These are phyloP conservation scores for Gasterosteus nipponicus DNA, from an alignment of 2,113 vertebrate species.

Conservation along the genomic window DNA sequence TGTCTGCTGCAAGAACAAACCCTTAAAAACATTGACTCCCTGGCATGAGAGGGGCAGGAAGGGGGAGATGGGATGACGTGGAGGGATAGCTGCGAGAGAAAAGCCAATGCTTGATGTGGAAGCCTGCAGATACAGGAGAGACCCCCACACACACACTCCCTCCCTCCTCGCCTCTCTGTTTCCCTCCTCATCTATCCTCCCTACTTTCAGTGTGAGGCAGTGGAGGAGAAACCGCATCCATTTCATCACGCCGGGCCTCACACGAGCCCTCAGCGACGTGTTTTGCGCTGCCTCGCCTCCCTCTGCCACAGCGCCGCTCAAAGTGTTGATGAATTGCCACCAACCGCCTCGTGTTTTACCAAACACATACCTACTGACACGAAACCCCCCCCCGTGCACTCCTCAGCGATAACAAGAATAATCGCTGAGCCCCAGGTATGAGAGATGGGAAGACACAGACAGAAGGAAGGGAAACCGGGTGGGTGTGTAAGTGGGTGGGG, in stretches of 20 bases:
- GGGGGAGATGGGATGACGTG: neutral
- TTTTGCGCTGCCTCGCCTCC: slow-evolving; percentile 37
- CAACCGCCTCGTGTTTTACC: slow-evolving; percentile 71
- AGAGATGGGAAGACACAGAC: slow-evolving; percentile 29
- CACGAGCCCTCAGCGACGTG: slow-evolving; percentile 25
- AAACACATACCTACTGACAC: slow-evolving; percentile 53
- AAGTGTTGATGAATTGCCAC: slow-evolving; percentile 71
- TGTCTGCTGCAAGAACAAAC: slow-evolving; percentile 8
- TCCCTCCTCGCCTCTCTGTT: neutral
- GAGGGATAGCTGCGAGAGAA: slow-evolving; percentile 14
- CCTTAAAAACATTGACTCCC: slow-evolving; percentile 30
- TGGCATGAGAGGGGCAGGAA: slow-evolving; percentile 8
- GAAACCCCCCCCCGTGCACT: slow-evolving; percentile 43
- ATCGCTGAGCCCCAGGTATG: slow-evolving; percentile 57
- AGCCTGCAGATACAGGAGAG: slow-evolving; percentile 31
- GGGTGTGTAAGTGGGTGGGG: slow-evolving; percentile 1
- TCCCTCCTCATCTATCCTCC: slow-evolving; percentile 35
- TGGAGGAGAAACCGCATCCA: slow-evolving; percentile 47
- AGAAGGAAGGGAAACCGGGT: slow-evolving; percentile 40
- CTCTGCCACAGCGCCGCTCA: slow-evolving; percentile 35
- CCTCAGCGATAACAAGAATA: slow-evolving; percentile 69
- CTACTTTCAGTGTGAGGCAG: slow-evolving; percentile 47
- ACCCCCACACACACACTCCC: neutral
- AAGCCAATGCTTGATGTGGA: slow-evolving; percentile 22
- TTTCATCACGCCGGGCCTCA: slow-evolving; percentile 62